Evolutionary conservation across 2,888 invertebrate species (phyloP).

Genomic region (Amiota communis): DNA sequence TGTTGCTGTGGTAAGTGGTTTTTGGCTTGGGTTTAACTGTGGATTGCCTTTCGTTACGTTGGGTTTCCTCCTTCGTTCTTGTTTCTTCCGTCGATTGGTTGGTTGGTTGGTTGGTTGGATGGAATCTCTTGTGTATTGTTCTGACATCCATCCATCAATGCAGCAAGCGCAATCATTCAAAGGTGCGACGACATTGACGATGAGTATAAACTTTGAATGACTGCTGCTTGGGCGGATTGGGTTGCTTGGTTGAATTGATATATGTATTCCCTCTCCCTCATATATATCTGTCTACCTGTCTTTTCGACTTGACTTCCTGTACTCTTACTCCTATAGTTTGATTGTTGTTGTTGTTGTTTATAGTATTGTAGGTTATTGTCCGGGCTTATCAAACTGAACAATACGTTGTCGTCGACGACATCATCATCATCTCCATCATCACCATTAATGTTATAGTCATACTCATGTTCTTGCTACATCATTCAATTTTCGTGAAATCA

Average conservation of each 20-base stretch:
- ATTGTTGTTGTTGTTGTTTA: constrained; percentile 4
- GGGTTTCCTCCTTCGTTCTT: too few relatives aligned
- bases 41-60: neutral
- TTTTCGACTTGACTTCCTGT: neutral
- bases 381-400: constrained; percentile 22
- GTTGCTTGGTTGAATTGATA: neutral
- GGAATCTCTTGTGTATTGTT: neutral
- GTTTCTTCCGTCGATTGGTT: too few relatives aligned
- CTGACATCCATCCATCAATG: constrained; percentile 31
- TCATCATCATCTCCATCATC: neutral
- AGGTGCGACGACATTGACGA: neutral
- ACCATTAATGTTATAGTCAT: constrained; percentile 6
- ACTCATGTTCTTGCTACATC: constrained; percentile 36
- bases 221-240: neutral
- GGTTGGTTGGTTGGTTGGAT: too few relatives aligned
- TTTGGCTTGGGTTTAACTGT: too few relatives aligned
- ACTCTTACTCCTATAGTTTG: neutral
- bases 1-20: too few relatives aligned
- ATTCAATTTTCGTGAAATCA: constrained; percentile 45
- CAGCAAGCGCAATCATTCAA: constrained; percentile 9
- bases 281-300: too few relatives aligned
- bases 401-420: constrained; percentile 3
- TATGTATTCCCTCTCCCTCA: too few relatives aligned
- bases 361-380: constrained; percentile 25
- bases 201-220: neutral